Evolutionary conservation across 2,888 invertebrate genomes (phyloP), one percentile per base, ranked within the genome.

Genomic region (Troides helena): DNA sequence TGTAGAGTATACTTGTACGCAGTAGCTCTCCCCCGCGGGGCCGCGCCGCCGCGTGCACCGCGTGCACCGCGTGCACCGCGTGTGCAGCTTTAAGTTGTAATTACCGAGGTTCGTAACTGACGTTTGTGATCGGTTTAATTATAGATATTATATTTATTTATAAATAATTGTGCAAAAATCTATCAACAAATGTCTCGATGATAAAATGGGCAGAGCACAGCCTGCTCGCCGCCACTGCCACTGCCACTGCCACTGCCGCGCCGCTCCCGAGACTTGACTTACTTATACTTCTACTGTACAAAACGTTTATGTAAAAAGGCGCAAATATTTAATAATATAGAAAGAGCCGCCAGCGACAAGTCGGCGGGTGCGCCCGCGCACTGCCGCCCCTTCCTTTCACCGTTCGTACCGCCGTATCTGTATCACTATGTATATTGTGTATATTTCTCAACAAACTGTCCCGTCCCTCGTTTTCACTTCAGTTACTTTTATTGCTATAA

Each of bases 391-490:
- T 46, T 68, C 62, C 59, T 74, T 73, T 70, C 39, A 69, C 74
- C 74, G 63, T 25, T 61, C 18, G 43, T 60, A 18, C 23, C 70
- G 72, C 74, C 59, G 72, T 75, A 74, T 74, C 73, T 76, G 72
- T 77, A 76, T 71, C 66, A 58, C 53, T 70, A 65, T 72, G 70
- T 74, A 72, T 74, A 79, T 77, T 78, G 73, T 79, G 75, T 77
- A 75, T 78, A 80, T 81, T 80, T 66, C 85, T 83, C 80, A 81
- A 85, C 84, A 80, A 87, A 85, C 89, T 88, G 79, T 90, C 91
- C 91, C 91, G 91, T 91, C 91, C 91, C 90, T 88, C 85, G 80
- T 81, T 81, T 85, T 87, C 82, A 85, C 81, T 82, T 87, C 80
- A 81, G 82, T 88, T 87, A 82, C 80, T 70, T 50, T 79, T 79